Evolutionary conservation across 2,888 invertebrate species (phyloP).

Genomic region (Rotaria macrura): DNA sequence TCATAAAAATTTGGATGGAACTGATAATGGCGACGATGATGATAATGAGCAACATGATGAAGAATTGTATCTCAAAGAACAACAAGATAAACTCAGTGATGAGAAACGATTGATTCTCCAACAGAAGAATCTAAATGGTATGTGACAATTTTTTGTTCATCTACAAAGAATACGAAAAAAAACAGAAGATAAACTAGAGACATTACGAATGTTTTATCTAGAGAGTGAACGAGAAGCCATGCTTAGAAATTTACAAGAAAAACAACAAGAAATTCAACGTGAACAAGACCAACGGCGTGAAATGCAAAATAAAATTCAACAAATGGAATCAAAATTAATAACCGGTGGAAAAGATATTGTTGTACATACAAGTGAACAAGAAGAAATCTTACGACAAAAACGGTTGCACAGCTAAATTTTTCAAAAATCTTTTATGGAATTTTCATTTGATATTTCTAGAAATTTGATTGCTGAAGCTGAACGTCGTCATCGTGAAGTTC

Average conservation of each 20-base stretch:
- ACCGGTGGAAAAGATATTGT: conserved; percentile 85
- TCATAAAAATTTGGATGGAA: conserved; percentile 22
- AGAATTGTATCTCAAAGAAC: conserved; percentile 50
- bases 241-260: conserved; percentile 49
- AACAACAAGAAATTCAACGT: conserved; percentile 59
- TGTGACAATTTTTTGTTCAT: conserved; percentile 33
- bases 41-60: conserved; percentile 43
- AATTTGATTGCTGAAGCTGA: conserved; percentile 36
- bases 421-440: too few species aligned
- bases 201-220: not conserved
- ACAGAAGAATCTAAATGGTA: conserved; percentile 42
- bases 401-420: conserved; percentile 46
- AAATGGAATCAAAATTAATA: conserved; percentile 83
- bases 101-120: conserved; percentile 52
- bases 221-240: conserved; percentile 39
- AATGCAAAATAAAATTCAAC: conserved; percentile 44
- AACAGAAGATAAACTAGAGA: too few species aligned
- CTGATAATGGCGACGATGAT: conserved; percentile 50
- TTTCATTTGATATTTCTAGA: too few species aligned
- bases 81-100: conserved; percentile 49
- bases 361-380: conserved; percentile 86
- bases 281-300: conserved; percentile 58
- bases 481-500: conserved; percentile 70
- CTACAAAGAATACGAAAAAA: not conserved
- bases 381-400: conserved; percentile 72